Conservation (phyloP, 2,797 vertebrate genomes). For the Sebastes alutus region DNA sequence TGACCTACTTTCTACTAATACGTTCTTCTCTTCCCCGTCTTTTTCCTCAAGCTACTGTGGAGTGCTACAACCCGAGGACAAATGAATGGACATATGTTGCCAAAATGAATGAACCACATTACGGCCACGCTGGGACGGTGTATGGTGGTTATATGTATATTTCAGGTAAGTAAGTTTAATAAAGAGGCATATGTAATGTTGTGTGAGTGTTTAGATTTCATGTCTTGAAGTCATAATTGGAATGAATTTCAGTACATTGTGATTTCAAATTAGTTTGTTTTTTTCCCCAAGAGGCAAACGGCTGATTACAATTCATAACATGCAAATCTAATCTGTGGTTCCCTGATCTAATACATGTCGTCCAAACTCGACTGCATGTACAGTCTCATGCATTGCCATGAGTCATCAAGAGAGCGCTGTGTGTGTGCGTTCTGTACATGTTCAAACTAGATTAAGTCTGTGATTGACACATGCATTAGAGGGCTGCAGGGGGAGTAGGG, state of each 20-base stretch:
- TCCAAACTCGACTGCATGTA: not conserved
- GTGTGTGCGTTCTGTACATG: not conserved
- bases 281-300: not conserved
- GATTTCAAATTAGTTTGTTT: not conserved
- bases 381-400: not conserved
- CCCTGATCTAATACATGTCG: not conserved
- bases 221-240: conserved; percentile 1
- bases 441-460: not conserved
- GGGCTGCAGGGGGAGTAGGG: not conserved
- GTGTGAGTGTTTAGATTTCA: not conserved
- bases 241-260: conserved; percentile 2
- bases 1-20: conserved; percentile 78
- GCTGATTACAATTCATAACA: not conserved
- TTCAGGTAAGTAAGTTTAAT: conserved; percentile 87
- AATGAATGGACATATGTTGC: conserved; percentile 99
- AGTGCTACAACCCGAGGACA: conserved; percentile 97
- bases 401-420: not conserved
- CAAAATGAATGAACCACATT: conserved; percentile 99
- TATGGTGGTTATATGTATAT: conserved; percentile 99
- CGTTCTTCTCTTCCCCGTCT: conserved; percentile 7
- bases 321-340: not conserved
- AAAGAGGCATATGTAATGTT: not conserved
- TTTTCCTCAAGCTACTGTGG: conserved; percentile 91
- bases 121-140: conserved; percentile 96
- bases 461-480: not conserved